Evolutionary conservation across 2,888 invertebrate species (phyloP).

Genomic region (Stomorhina lunata): DNA sequence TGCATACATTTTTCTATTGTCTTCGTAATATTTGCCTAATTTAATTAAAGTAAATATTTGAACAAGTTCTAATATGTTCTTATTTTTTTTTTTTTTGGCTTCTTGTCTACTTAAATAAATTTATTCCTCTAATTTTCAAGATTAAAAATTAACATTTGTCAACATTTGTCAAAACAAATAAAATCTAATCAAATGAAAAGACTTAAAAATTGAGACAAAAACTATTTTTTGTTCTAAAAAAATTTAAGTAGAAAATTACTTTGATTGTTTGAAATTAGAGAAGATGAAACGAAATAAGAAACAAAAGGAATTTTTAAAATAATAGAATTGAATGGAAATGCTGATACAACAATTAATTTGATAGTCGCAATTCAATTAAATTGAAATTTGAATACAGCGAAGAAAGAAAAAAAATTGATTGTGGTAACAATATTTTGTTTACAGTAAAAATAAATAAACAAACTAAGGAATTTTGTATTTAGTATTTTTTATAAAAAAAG

Average conservation of each 20-base stretch:
- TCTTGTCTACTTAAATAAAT: background rate
- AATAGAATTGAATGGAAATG: background rate
- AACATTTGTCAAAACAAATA: conserved; percentile 18
- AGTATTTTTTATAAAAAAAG: too few relatives aligned
- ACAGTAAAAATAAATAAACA: too few relatives aligned
- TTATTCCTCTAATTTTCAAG: conserved; percentile 12
- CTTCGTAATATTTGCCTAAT: too few relatives aligned
- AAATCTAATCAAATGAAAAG: conserved; percentile 7
- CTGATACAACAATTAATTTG: conserved; percentile 1
- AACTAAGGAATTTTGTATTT: too few relatives aligned
- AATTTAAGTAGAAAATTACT: conserved; percentile 13
- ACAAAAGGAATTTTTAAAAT: background rate
- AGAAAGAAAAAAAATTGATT: too few relatives aligned
- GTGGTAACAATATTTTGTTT: too few relatives aligned
- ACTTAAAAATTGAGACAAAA: background rate
- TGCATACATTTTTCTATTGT: too few relatives aligned
- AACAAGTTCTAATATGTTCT: background rate
- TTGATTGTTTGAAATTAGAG: conserved; percentile 15
- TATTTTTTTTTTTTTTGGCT: background rate
- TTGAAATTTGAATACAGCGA: too few relatives aligned
- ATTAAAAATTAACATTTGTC: background rate
- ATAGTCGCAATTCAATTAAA: conserved; percentile 14
- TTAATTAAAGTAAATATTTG: too few relatives aligned
- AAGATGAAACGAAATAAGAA: background rate
- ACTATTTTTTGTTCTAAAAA: background rate